Evolutionary conservation across 2,888 invertebrate genomes (phyloP).

Genomic region (Parthenolecanium corni): DNA sequence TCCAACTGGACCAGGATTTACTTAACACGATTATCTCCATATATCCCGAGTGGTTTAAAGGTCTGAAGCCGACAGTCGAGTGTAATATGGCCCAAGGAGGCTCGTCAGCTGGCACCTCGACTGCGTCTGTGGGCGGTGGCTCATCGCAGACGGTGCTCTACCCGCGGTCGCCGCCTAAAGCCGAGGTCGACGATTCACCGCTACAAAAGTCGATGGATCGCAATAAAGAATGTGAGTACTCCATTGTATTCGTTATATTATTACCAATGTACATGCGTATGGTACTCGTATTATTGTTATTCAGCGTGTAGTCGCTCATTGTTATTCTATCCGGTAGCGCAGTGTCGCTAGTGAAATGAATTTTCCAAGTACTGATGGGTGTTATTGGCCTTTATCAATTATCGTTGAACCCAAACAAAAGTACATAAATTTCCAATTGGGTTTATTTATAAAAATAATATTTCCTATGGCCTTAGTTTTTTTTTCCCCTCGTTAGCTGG

Average conservation of each 20-base stretch:
- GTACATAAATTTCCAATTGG: too few relatives aligned
- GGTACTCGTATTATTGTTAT: not conserved
- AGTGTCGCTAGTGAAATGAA: not conserved
- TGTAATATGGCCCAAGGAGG: conserved; percentile 20
- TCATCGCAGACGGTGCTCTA: conserved; percentile 20
- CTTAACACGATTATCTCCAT: conserved; percentile 83
- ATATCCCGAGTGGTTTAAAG: conserved; percentile 87
- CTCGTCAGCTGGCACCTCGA: conserved; percentile 31
- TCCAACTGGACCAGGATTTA: conserved; percentile 83
- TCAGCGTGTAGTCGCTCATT: too few relatives aligned
- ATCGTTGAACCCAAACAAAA: too few relatives aligned
- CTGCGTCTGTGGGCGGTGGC: conserved; percentile 38
- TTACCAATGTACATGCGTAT: not conserved
- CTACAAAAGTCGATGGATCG: conserved; percentile 87
- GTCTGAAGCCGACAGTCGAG: conserved; percentile 34
- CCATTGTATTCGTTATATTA: not conserved
- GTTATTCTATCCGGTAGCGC: too few relatives aligned
- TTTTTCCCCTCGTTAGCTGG: too few relatives aligned
- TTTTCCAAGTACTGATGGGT: too few relatives aligned
- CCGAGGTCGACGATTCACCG: conserved; percentile 87
- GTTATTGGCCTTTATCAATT: too few relatives aligned
- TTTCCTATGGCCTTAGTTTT: too few relatives aligned
- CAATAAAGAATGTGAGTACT: conserved; percentile 91
- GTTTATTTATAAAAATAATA: too few relatives aligned
- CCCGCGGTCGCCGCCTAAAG: conserved; percentile 70